Base-by-base conservation (phyloP, 1,140 invertebrate species). In the Lordiphosa mommai region DNA sequence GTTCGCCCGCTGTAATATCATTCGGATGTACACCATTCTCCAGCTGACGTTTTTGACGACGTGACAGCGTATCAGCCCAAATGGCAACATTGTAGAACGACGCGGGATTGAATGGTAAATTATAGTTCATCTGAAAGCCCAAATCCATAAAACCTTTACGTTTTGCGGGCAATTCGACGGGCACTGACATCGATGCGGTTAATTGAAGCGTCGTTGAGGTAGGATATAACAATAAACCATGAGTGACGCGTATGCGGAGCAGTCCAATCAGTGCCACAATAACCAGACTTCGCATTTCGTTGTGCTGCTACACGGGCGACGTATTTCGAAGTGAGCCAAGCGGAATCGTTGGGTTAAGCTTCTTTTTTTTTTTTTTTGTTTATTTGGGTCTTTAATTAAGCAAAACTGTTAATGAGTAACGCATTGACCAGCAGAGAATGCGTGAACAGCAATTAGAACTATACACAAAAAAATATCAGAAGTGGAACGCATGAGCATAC, bases 81-180 rank as follows among this genome's bases (percentile, higher is more conserved):
- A 84, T 85, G 13, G 64, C 14, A 0, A 70, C 49, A 33, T 86
- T 85, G 34, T 80, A 85, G 52, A 88, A 88, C n/a, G 77, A 41
- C 1, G 23, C 33, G 0, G 65, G 43, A 34, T 50, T 44, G 9
- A 34, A 43, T 1, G 86, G 86, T 38, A 88, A n/a, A 49, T 73
- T 72, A 16, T 88, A 88, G 43, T 88, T 86, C 61, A 84, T 71
- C 49, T 88, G 86, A 12, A 88, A 82, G 9, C 82, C 86, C 64
- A 79, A 38, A 43, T 88, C 82, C 16, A 70, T 43, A 4, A 80
- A 88, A 9, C 80, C 65, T 23, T 73, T 84, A 10, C 63, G 67
- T 14, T 82, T 65, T 1, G 59, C 47, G 5, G 56, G 50, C 3
- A 86, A 41, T 20, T 85, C 84, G 16, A 67, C 34, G 1, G 71